These are phyloP conservation scores for Drosophila kohkoa DNA, from an alignment of 1,140 invertebrate species.

Conservation along the genomic window DNA sequence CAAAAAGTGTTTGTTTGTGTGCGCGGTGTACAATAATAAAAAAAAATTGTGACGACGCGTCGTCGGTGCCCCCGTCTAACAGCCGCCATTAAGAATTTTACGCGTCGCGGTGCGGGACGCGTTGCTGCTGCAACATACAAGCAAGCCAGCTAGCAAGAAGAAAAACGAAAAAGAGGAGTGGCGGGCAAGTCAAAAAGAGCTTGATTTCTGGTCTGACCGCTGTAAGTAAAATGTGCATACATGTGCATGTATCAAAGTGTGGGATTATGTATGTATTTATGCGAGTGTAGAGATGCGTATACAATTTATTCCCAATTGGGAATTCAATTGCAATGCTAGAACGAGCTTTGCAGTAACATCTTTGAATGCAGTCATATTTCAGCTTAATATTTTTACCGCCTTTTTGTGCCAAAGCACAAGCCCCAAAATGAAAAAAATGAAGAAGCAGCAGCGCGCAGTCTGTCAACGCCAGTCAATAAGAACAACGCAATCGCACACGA, in stretches of 20 bases:
- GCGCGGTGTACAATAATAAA: background rate
- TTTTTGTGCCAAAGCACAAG: constrained; percentile 64
- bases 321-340: background rate
- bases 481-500: constrained; percentile 69
- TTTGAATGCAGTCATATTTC: constrained; percentile 47
- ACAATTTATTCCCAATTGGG: constrained; percentile 15
- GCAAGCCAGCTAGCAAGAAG: no score
- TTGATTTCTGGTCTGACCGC: constrained; percentile 49
- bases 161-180: constrained; percentile 46
- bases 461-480: constrained; percentile 68
- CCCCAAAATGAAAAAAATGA: constrained; percentile 33
- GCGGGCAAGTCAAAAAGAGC: constrained; percentile 43
- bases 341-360: constrained; percentile 9
- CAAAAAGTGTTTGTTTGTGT: constrained; percentile 22
- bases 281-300: constrained; percentile 1
- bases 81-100: constrained; percentile 50
- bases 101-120: constrained; percentile 41
- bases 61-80: constrained; percentile 10
- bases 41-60: constrained; percentile 27
- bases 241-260: constrained; percentile 4
- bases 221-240: constrained; percentile 49
- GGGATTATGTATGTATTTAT: background rate
- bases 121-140: constrained; percentile 45
- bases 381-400: constrained; percentile 69
- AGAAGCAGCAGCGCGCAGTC: constrained; percentile 50